Percentiles rank a stretch among this genome's conserved stretches.
Evolutionary conservation across 2,888 invertebrate genomes (phyloP).

Genomic region (Proisotoma minuta): DNA sequence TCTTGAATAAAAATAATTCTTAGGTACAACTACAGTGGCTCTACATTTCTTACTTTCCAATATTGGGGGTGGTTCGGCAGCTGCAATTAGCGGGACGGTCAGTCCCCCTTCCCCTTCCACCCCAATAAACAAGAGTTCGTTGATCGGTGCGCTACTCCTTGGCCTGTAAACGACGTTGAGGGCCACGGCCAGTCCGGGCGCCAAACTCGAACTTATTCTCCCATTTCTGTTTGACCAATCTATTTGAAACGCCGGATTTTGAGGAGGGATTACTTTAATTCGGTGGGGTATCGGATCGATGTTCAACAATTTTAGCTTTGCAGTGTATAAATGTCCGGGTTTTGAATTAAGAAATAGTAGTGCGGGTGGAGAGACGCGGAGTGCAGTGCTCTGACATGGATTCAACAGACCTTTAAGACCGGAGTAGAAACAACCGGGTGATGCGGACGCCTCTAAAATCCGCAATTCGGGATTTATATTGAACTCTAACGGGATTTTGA

Average conservation of each 20-base stretch:
- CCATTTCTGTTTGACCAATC: conserved; percentile 19
- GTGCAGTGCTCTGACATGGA: not conserved
- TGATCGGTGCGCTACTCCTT: conserved; percentile 13
- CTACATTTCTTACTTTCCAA: conserved; percentile 21
- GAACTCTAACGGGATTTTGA: conserved; percentile 20
- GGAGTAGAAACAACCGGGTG: conserved; percentile 3
- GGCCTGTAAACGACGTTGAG: conserved; percentile 24
- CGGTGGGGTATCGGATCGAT: conserved; percentile 26
- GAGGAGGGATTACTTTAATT: conserved; percentile 30
- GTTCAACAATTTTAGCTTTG: conserved; percentile 20
- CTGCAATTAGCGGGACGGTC: conserved; percentile 32
- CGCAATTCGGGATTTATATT: conserved; percentile 10
- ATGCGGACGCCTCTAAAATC: conserved; percentile 7
- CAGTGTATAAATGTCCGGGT: conserved; percentile 24
- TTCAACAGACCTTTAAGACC: conserved; percentile 20
- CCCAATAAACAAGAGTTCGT: conserved; percentile 27
- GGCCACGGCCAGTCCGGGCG: conserved; percentile 24
- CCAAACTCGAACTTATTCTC: conserved; percentile 10
- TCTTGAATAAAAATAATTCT: not conserved
- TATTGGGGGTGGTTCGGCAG: conserved; percentile 15
- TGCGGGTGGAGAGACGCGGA: conserved; percentile 19
- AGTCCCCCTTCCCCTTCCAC: conserved; percentile 38
- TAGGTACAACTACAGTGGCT: not conserved
- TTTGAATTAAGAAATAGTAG: conserved; percentile 22
- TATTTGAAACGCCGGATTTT: conserved; percentile 21